Percentiles rank a stretch among this genome's conserved stretches.
These are phyloP conservation scores for Brachyalestes nurse DNA, from an alignment of 2,797 vertebrate genomes.

Conservation along the genomic window DNA sequence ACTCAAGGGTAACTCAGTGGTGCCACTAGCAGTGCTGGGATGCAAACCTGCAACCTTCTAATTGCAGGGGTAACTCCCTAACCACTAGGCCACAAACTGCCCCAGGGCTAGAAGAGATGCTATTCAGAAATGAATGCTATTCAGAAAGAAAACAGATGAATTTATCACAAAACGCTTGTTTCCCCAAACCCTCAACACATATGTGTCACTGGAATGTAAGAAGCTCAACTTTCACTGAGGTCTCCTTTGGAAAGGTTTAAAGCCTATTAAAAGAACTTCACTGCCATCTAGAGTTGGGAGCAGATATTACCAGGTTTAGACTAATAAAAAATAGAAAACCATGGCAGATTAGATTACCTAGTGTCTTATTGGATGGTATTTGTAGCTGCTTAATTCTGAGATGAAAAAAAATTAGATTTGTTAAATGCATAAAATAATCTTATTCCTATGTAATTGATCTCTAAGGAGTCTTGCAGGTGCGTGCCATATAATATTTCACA, in stretches of 20 bases:
- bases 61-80: no score
- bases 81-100: background rate
- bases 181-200: background rate
- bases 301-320: background rate
- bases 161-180: background rate
- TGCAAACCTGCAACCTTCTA: no score
- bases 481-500: conserved; percentile 71
- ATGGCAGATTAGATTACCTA: background rate
- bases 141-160: background rate
- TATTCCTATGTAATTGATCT: background rate
- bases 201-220: background rate
- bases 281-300: conserved; percentile 56
- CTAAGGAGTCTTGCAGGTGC: conserved; percentile 54
- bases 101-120: background rate
- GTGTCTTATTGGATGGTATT: background rate
- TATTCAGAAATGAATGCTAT: background rate
- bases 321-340: background rate
- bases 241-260: conserved; percentile 8
- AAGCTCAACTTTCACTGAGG: conserved; percentile 4
- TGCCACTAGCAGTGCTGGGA: no score
- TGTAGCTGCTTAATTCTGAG: background rate
- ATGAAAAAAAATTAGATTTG: background rate
- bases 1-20: no score
- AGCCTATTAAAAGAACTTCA: conserved; percentile 33
- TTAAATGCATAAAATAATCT: background rate